phyloP scores from a whole-genome alignment of 2,888 invertebrate species.

The Lepidocyrtinus sp. region DNA sequence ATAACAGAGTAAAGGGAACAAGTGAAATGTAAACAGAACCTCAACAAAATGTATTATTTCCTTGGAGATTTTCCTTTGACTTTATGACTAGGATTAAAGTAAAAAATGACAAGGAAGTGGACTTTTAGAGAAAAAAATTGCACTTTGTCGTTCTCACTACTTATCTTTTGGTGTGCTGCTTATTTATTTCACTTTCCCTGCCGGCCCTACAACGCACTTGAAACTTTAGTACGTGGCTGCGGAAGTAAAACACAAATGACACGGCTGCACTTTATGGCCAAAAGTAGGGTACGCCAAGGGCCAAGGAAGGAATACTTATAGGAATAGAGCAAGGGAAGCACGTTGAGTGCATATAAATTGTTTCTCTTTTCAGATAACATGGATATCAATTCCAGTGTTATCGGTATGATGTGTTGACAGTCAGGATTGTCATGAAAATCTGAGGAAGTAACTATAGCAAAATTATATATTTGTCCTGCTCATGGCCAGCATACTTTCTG shows the following conservation, averaged over 20 bases:
- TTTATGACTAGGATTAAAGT: constrained; percentile 59
- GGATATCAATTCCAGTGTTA: no score
- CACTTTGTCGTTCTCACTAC: background rate
- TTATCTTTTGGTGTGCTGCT: constrained; percentile 20
- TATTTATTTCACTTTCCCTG: constrained; percentile 4
- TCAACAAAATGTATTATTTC: constrained; percentile 47
- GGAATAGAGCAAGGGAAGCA: background rate
- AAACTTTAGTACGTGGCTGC: no score
- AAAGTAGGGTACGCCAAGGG: background rate
- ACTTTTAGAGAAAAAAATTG: constrained; percentile 2
- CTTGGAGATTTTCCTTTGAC: constrained; percentile 49
- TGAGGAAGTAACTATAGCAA: background rate
- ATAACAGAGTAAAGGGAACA: constrained; percentile 3
- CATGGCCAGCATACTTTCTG: no score
- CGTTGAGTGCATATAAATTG: background rate
- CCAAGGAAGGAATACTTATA: background rate
- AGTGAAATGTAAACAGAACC: constrained; percentile 27
- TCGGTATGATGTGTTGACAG: no score
- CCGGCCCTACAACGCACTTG: background rate
- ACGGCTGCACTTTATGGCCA: constrained; percentile 2
- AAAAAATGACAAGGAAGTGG: constrained; percentile 23
- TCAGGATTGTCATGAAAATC: constrained; percentile 14
- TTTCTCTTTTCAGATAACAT: background rate
- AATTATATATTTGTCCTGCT: no score
- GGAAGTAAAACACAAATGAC: no score